A percentile compares a stretch with the other conserved stretches of the same genome.
phyloP scores from a whole-genome alignment of 2,888 invertebrate species.

The Perizoma affinitatum region DNA sequence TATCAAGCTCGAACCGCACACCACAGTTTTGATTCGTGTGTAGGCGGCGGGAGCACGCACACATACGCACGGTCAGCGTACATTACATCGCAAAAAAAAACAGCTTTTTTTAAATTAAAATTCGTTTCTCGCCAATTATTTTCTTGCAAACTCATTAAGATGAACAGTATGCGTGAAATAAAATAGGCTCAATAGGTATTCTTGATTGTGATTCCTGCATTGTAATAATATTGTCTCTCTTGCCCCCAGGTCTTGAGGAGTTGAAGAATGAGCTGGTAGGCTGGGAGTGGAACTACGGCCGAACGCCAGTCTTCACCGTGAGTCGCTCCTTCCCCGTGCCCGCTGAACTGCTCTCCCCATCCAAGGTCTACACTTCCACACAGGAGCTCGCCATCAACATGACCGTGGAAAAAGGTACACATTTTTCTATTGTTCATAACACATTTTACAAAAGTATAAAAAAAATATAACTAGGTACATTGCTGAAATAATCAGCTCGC shows the following conservation, averaged over 20 bases:
- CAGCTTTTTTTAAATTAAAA: too few relatives aligned
- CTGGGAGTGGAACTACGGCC: conserved; percentile 96
- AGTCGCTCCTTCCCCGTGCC: conserved; percentile 86
- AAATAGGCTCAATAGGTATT: too few relatives aligned
- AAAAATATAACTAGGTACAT: too few relatives aligned
- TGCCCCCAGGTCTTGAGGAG: conserved; percentile 86
- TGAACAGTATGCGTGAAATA: too few relatives aligned
- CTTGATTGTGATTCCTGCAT: background rate
- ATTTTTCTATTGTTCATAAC: background rate
- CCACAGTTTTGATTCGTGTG: too few relatives aligned
- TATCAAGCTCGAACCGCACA: too few relatives aligned
- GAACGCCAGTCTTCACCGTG: conserved; percentile 93
- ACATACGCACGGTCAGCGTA: too few relatives aligned
- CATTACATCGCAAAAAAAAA: too few relatives aligned
- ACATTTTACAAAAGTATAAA: background rate
- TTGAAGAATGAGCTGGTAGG: conserved; percentile 87
- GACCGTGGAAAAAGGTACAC: conserved; percentile 84
- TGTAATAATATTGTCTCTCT: background rate
- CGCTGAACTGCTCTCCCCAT: conserved; percentile 72
- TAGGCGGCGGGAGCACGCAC: too few relatives aligned
- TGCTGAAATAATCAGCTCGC: too few relatives aligned
- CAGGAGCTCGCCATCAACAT: conserved; percentile 86
- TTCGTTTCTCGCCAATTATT: too few relatives aligned
- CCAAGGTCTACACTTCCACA: conserved; percentile 64
- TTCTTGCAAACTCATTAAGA: too few relatives aligned